Evolutionary conservation across 1,140 invertebrate genomes (phyloP), one percentile per base, ranked within the genome.

Genomic region (Reticulitermes speratus): DNA sequence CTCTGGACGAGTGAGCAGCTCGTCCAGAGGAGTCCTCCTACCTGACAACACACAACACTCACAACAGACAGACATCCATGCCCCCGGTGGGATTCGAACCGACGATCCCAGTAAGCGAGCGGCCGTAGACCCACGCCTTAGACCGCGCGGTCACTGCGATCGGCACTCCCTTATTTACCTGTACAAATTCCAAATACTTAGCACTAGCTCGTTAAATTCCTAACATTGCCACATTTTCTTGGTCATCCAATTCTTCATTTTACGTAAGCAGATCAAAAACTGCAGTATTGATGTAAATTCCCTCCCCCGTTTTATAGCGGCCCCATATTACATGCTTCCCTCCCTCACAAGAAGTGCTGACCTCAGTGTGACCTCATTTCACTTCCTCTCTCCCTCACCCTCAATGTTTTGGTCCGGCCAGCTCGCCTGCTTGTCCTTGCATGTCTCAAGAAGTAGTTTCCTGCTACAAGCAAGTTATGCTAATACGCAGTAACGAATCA

Each of bases 281-380:
- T 30, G 8, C 65, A 75, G 59, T 65, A 65, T n/a, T 65, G 59
- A 75, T 75, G 65, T 6, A 75, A 75, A 75, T 30, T 19, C 2
- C 16, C 65, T 16, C n/a, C 65, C 65, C 16, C 59, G 59, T 65
- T 65, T 14, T 65, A 65, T 25, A 21, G 25, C 21, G 14, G 25
- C 65, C 65, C 65, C n/a, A 25, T 75, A 75, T 25, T 16, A 11
- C 25, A 75, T 0, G 65, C 7, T 25, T 3, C 65, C 65, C 25
- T 75, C 65, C 65, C 14, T 14, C n/a, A 75, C 65, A 75, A 30
- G 65, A 75, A 30, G 25, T 30, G 16, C 25, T 75, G 65, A 75
- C 65, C 65, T 30, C 65, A 75, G n/a, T 75, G 65, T 75, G 65
- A 75, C 65, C 65, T 30, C 65, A 75, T 75, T 75, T 75, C 65